phyloP scores from a whole-genome alignment of 2,888 invertebrate genomes.

The Pyrrhia umbra region DNA sequence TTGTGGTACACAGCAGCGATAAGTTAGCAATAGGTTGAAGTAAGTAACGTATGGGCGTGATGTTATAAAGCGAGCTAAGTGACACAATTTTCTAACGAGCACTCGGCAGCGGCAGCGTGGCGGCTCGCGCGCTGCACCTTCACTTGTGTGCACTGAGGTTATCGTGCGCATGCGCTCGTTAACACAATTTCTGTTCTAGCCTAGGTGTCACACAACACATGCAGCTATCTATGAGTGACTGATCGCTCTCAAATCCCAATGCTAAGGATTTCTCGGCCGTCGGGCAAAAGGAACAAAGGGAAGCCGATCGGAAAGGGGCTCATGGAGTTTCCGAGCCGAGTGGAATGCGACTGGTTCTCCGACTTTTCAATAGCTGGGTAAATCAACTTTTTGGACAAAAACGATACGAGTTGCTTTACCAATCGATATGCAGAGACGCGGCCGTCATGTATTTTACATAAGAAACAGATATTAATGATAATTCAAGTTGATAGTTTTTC shows the following conservation, averaged over 20 bases:
- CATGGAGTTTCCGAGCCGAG: conserved; percentile 27
- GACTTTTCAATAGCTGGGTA: conserved; percentile 27
- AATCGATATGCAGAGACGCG: not conserved
- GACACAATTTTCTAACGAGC: conserved; percentile 65
- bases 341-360: conserved; percentile 52
- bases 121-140: conserved; percentile 47
- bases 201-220: conserved; percentile 47
- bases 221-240: conserved; percentile 27
- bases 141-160: conserved; percentile 56
- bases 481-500: not conserved
- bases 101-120: conserved; percentile 23
- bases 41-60: conserved; percentile 40
- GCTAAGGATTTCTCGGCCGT: not conserved
- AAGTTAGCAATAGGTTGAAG: conserved; percentile 27
- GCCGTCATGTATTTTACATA: not conserved
- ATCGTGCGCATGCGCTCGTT: conserved; percentile 60
- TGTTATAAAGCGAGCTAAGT: conserved; percentile 57
- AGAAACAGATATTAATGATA: not conserved
- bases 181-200: conserved; percentile 62
- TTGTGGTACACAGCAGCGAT: conserved; percentile 16
- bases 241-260: conserved; percentile 30
- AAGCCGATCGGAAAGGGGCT: conserved; percentile 28
- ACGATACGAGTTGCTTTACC: conserved; percentile 4
- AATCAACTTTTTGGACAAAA: conserved; percentile 22
- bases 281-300: conserved; percentile 24